These are phyloP conservation scores for Conus canariensis DNA, from an alignment of 2,888 invertebrate genomes.

Conservation along the genomic window DNA sequence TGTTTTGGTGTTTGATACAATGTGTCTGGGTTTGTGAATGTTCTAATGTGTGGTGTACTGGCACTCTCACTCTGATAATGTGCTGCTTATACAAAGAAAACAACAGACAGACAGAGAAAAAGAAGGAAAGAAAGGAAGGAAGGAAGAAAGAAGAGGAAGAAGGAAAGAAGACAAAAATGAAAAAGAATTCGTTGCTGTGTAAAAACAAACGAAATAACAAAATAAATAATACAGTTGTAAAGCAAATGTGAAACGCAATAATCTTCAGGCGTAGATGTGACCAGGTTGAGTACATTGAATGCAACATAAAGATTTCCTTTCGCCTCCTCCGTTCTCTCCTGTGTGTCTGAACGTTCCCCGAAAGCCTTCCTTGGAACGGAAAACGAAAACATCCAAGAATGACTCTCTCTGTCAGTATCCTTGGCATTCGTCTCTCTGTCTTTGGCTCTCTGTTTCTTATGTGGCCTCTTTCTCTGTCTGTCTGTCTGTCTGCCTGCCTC, in stretches of 20 bases:
- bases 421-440: not conserved
- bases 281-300: not conserved
- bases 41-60: too few species aligned
- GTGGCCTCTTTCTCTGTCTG: not conserved
- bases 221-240: not conserved
- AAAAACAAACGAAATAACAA: too few species aligned
- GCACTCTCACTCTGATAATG: too few species aligned
- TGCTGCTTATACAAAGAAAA: too few species aligned
- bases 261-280: not conserved
- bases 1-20: too few species aligned
- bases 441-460: not conserved
- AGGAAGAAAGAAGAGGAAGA: too few species aligned
- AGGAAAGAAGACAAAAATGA: too few species aligned
- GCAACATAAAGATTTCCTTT: not conserved
- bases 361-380: not conserved
- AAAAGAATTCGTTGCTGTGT: too few species aligned
- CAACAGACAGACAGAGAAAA: too few species aligned
- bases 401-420: not conserved
- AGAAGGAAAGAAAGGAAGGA: too few species aligned
- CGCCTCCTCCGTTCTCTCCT: not conserved
- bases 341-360: too few species aligned
- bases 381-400: not conserved
- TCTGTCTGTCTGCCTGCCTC: constrained; percentile 23
- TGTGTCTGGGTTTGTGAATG: too few species aligned
- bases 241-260: not conserved